Base-by-base conservation (phyloP, 2,888 invertebrate species). In the Eupithecia centaureata region DNA sequence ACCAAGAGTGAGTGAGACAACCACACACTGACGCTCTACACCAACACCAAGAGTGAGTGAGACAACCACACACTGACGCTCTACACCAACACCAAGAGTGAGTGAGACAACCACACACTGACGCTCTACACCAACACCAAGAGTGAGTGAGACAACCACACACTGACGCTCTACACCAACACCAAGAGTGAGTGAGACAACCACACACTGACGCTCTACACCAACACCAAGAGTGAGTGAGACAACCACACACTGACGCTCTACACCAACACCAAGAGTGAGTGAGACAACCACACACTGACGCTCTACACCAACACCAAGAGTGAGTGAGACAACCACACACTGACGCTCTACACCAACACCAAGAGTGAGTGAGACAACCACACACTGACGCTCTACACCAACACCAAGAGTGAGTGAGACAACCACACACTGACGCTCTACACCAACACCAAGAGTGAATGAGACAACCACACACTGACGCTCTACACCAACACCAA, bases 11-110 rank as follows among this genome's bases (percentile, higher is more conserved):
- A 47, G 47, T 10, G 10, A 47, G 18, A 47, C 47, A 22, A n/a
- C n/a, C 30, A 30, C 30, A 30, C 30, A 30, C 3, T 5, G 3
- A 30, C 30, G 5, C 30, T 3, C 30, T 30, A 30, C 30, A 30
- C 30, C 30, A 30, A 30, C 30, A 30, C 30, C 30, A 30, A 30
- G 30, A 30, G 30, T 30, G 30, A 30, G 30, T 30, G n/a, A n/a
- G n/a, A n/a, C n/a, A n/a, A n/a, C n/a, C 30, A 30, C 30, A 30
- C 30, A 35, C 5, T 10, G 3, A 13, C 15, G 8, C 10, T 4
- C 15, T 79, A 80, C 12, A 88, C 89, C 0, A 83, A 81, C 1
- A 81, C 85, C 0, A 86, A 82, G n/a, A n/a, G 42, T 42, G 30
- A 30, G 30, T 30, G 4, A 30, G 4, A 30, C 30, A 30, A 35